Conservation (phyloP, 2,113 vertebrate genomes). For the Oenanthe melanoleuca region DNA sequence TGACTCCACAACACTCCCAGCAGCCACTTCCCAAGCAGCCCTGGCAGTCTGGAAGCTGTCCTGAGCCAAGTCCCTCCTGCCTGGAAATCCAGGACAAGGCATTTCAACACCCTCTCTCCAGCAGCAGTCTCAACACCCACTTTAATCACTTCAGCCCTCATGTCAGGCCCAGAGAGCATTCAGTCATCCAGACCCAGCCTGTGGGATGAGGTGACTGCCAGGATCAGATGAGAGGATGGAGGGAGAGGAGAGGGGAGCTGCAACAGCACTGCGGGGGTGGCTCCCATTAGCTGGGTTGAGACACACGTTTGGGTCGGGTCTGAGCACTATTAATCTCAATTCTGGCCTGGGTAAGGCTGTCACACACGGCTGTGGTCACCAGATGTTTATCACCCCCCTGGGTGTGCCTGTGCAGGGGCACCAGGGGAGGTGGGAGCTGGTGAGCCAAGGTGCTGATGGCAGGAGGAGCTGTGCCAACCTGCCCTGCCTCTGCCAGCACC, state of each 20-base stretch:
- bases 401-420: neutral
- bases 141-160: neutral
- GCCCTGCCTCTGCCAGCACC: neutral
- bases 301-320: neutral
- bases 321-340: neutral
- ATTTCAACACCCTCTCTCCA: neutral
- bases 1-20: neutral
- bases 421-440: neutral
- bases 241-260: neutral
- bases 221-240: neutral
- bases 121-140: neutral
- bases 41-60: neutral
- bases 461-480: neutral
- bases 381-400: conserved; percentile 44
- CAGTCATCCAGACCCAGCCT: neutral
- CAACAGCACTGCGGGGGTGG: neutral
- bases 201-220: neutral
- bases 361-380: neutral
- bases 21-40: neutral
- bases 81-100: neutral
- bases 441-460: neutral
- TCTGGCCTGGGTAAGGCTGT: neutral
- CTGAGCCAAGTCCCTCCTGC: fast-evolving
- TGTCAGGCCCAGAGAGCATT: neutral
- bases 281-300: neutral